A percentile compares a stretch with the other conserved stretches of the same genome.
phyloP scores from a whole-genome alignment of 2,888 invertebrate genomes.

The Ommatoiulus sabulosus region DNA sequence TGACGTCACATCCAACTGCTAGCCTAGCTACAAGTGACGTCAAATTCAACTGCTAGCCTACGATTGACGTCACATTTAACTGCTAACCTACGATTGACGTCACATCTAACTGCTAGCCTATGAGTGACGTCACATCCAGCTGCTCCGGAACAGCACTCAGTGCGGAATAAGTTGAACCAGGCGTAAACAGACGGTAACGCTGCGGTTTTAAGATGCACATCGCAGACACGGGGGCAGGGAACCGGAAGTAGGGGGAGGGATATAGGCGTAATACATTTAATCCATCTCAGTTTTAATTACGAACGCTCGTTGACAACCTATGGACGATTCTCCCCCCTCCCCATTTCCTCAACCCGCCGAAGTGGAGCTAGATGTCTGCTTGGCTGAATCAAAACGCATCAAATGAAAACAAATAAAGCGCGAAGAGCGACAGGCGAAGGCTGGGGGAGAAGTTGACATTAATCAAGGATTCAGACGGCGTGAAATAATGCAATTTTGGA shows the following conservation, averaged over 20 bases:
- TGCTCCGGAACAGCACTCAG: too few relatives aligned
- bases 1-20: too few relatives aligned
- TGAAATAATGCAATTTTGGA: neutral
- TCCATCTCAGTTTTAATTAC: neutral
- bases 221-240: neutral
- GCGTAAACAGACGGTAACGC: neutral
- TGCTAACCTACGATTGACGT: too few relatives aligned
- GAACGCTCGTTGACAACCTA: neutral
- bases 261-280: neutral
- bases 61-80: too few relatives aligned
- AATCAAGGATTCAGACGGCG: neutral
- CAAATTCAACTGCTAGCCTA: too few relatives aligned
- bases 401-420: conserved; percentile 1
- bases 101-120: too few relatives aligned
- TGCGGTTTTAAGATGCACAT: neutral
- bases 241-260: neutral
- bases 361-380: neutral
- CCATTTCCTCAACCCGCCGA: neutral
- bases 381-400: neutral
- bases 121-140: neutral
- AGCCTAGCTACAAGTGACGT: too few relatives aligned
- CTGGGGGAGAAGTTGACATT: neutral
- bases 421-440: neutral
- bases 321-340: neutral
- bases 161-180: neutral